Percentiles rank a stretch among this genome's conserved stretches.
These are phyloP conservation scores for Bos taurus DNA, from an alignment of 2,113 vertebrate species.

Conservation along the genomic window ARS-UCD2.0 NC_037352.1:8322001-8322500, in stretches of 20 bases:
- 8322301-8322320: neutral
- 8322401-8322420: constrained; percentile 28
- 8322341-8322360: neutral
- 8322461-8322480: neutral
- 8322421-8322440: constrained; percentile 64
- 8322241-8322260: neutral
- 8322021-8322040: neutral
- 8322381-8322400: constrained; percentile 36
- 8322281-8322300: neutral
- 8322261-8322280: rapidly evolving
- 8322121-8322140: rapidly evolving
- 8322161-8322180: neutral
- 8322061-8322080: neutral
- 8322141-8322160: rapidly evolving
- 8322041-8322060: neutral
- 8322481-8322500: neutral
- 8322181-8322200: neutral
- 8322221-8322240: no score
- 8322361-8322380: constrained; percentile 23
- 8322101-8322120: no score
- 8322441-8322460: constrained; percentile 36
- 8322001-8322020: neutral
- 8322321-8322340: neutral
- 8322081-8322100: neutral
- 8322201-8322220: neutral